phyloP scores from a whole-genome alignment of 2,888 invertebrate genomes.

The Troides helena region DNA sequence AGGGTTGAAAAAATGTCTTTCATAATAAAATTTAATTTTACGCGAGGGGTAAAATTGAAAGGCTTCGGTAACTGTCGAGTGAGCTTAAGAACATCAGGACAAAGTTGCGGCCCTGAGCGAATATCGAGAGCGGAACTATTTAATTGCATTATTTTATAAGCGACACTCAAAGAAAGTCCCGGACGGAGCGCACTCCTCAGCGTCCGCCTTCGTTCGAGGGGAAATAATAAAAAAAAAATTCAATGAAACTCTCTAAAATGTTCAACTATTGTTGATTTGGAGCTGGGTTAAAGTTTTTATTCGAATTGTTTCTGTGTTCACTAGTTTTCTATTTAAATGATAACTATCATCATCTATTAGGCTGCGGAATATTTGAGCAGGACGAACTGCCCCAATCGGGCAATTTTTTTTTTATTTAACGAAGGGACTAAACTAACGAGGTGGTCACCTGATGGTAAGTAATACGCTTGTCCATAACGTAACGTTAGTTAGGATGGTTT shows the following conservation, averaged over 20 bases:
- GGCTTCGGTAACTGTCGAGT: constrained; percentile 35
- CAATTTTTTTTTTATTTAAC: too few relatives aligned
- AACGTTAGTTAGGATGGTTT: too few relatives aligned
- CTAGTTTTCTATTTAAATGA: too few relatives aligned
- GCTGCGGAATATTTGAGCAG: too few relatives aligned
- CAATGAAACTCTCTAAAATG: constrained; percentile 34
- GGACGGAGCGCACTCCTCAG: constrained; percentile 16
- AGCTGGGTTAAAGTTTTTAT: too few relatives aligned
- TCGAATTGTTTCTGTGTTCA: too few relatives aligned
- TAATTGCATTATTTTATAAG: constrained; percentile 62
- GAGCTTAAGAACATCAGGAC: constrained; percentile 12
- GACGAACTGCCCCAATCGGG: too few relatives aligned
- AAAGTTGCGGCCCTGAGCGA: constrained; percentile 33
- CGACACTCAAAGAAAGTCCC: constrained; percentile 25
- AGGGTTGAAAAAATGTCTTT: too few relatives aligned
- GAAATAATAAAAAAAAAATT: constrained; percentile 2
- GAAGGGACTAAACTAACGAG: too few relatives aligned
- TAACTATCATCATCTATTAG: too few relatives aligned
- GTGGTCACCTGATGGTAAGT: too few relatives aligned
- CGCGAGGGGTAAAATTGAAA: constrained; percentile 26
- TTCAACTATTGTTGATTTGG: constrained; percentile 25
- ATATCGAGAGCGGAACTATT: constrained; percentile 62
- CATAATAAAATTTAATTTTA: neutral
- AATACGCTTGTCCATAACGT: too few relatives aligned
- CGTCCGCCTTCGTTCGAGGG: constrained; percentile 6